Base-by-base conservation (phyloP, 1,140 invertebrate genomes). In the Eubasilissa regina region DNA sequence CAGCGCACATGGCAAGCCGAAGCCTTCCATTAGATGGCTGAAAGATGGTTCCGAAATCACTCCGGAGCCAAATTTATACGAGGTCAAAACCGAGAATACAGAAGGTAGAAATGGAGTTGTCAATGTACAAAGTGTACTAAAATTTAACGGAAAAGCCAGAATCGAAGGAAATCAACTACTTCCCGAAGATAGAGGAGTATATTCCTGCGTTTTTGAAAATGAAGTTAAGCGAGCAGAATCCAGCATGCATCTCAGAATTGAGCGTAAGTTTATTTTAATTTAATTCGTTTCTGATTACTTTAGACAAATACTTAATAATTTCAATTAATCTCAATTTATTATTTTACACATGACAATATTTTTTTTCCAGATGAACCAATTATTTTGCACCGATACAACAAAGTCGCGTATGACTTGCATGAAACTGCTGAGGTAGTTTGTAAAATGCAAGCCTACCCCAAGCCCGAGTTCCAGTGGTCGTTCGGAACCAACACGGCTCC, bases 381-480 rank as follows among this genome's bases (percentile, higher is more conserved):
- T 81, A 91, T 95, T 6, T 89, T 96, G 11, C 94, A 95, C 85
- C 93, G 95, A 77, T 94, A 97, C 85, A 95, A 94, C 77, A 96
- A 97, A 87, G 96, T 97, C 0, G 97, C 97, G 4, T 97, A 94
- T 82, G 96, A 97, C 85, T 85, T 96, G 1, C 89, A 92, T 11
- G 96, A 97, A 85, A 94, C 92, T 0, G 97, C 96, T 0, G 93
- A 95, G 85, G 93, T 98, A 10, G 91, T 94, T 3, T 98, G 97
- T 86, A 93, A 94, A 84, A 95, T 98, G 3, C 95, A 97, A 85
- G 96, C 97, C 0, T 98, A 96, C 87, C 97, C 97, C 0, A 94
- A 95, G 84, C 96, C 96, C 0, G 95, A 96, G 84, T 97, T 98
- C 86, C 95, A 97, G 83, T 98, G 97, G 97, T 95, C 92, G 80